A percentile compares a stretch with the other conserved stretches of the same genome.
phyloP scores from a whole-genome alignment of 2,113 vertebrate genomes.

The Callorhinus ursinus region DNA sequence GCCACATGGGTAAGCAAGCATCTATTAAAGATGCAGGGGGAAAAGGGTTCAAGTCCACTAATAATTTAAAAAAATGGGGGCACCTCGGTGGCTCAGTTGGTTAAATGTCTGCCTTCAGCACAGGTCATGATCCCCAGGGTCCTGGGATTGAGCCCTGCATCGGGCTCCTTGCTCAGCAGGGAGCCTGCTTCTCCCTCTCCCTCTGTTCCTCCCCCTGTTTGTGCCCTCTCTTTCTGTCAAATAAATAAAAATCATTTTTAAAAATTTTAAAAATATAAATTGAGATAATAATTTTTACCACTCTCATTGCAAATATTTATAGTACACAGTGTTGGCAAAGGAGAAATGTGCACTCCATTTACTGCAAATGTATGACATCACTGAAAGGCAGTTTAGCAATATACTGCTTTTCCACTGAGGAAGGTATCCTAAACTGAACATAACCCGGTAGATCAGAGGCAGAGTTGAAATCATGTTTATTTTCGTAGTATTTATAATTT shows the following conservation, averaged over 20 bases:
- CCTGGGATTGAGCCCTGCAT: neutral
- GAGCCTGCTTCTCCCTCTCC: neutral
- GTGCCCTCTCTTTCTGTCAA: neutral
- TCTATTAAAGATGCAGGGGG: neutral
- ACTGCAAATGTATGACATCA: neutral
- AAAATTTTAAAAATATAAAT: neutral
- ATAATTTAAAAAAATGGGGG: neutral
- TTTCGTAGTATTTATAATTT: constrained; percentile 4
- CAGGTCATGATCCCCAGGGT: neutral
- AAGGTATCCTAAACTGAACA: neutral
- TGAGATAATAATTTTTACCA: neutral
- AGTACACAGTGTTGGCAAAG: neutral
- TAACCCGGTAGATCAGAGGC: neutral
- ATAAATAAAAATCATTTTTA: neutral
- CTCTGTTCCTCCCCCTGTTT: neutral
- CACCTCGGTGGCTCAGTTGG: neutral
- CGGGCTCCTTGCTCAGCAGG: neutral
- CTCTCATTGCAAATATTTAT: constrained; percentile 9
- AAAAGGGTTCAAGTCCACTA: neutral
- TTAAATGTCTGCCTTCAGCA: neutral
- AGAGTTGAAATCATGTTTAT: neutral
- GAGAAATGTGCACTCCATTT: neutral
- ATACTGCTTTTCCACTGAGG: neutral
- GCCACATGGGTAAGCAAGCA: neutral
- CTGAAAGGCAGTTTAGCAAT: neutral